Evolutionary conservation across 2,113 vertebrate species (phyloP), one percentile per base, ranked within the genome.

Genomic region (Ciconia maguari): DNA sequence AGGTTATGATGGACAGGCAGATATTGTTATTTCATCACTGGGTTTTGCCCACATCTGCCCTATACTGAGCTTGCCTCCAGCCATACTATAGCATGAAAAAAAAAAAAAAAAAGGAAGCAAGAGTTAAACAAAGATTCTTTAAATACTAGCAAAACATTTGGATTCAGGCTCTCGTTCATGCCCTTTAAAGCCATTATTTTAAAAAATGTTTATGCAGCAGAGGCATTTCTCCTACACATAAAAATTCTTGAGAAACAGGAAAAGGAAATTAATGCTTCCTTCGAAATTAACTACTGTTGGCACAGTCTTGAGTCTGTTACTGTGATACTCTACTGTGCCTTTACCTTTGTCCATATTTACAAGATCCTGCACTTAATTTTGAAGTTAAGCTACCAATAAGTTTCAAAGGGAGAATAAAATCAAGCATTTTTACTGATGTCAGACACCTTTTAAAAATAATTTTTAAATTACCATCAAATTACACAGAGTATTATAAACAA

Each of bases 211-310:
- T 93, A 82, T 91, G 79, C 71, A 93, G 89, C 81, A 93, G 64
- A 77, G 68, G 44, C 81, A 88, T 91, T 95, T 94, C 74, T 95
- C 61, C 68, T 69, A 76, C 85, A 87, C 68, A 88, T 72, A 81
- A 91, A 92, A 93, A 69, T 88, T 94, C 70, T 74, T 97, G 80
- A 96, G 92, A 96, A 97, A 97, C 97, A 97, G 96, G 96, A 97
- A 97, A 77, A 86, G 96, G 96, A 97, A 97, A 95, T 94, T 11
- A 89, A 96, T 34, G 55, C 34, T 96, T 96, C 93, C 96, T 96
- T 96, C 3, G 0, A 94, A 91, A 95, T 83, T 79, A 92, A 90
- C 58, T 68, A 41, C 91, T 41, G 14, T 30, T 91, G 88, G 89
- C 68, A 81, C 49, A 76, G 42, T 72, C 66, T 93, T 72, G 46